Conservation (phyloP, 2,888 invertebrate genomes). For the Synergus gifuensis region DNA sequence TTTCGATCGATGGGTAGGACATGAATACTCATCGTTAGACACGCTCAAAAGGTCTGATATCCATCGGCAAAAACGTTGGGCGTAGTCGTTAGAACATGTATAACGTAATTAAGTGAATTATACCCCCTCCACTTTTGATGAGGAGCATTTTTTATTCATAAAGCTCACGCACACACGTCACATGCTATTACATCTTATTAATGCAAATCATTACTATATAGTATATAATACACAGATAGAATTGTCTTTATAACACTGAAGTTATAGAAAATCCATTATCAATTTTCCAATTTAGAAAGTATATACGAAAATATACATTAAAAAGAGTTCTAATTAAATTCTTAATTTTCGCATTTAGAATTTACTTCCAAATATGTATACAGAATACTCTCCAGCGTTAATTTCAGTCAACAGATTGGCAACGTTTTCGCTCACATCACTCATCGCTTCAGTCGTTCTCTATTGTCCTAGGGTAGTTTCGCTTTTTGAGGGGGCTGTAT, state of each 20-base stretch:
- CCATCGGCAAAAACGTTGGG: not conserved
- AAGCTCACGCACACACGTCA: not conserved
- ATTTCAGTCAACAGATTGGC: not conserved
- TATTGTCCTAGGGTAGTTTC: not conserved
- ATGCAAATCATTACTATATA: too few species aligned
- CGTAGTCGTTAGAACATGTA: not conserved
- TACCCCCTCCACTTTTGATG: not conserved
- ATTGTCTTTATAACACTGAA: too few species aligned
- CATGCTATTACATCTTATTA: not conserved
- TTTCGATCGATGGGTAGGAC: conserved; percentile 1
- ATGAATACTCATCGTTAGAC: conserved; percentile 23
- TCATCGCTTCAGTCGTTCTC: not conserved
- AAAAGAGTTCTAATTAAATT: not conserved
- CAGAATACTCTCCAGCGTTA: not conserved
- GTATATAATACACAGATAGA: too few species aligned
- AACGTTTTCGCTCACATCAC: not conserved
- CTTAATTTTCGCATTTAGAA: not conserved
- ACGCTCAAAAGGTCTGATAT: not conserved
- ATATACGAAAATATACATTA: too few species aligned
- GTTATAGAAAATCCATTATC: too few species aligned
- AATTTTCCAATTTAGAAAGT: too few species aligned
- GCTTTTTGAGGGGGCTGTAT: not conserved
- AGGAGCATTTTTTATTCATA: conserved; percentile 21
- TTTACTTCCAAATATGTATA: not conserved
- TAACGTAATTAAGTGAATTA: conserved; percentile 14